Conservation (phyloP, 1,140 invertebrate genomes). For the Archegozetes longisetosus region DNA sequence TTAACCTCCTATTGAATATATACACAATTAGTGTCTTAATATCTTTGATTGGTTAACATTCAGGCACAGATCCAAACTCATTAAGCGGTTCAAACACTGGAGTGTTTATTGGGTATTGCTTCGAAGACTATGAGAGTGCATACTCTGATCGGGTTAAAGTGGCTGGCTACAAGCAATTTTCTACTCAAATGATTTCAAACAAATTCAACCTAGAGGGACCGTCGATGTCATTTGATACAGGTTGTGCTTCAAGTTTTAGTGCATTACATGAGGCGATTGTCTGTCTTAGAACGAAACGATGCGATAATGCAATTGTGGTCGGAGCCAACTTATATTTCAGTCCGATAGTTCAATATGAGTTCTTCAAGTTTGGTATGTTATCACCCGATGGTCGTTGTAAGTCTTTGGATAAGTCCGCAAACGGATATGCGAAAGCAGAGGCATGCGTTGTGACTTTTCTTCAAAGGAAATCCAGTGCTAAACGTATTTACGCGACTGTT, state of each 20-base stretch:
- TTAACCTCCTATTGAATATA: no score
- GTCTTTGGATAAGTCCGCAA: slow-evolving; percentile 17
- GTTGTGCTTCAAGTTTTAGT: slow-evolving; percentile 39
- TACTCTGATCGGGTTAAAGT: slow-evolving; percentile 29
- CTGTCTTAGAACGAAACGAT: no score
- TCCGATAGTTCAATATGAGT: slow-evolving; percentile 68
- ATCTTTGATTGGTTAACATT: slow-evolving; percentile 23
- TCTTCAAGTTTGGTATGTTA: no score
- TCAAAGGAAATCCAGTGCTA: no score
- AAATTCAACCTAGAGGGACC: slow-evolving; percentile 80
- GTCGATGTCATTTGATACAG: slow-evolving; percentile 82
- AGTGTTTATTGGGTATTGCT: slow-evolving; percentile 83
- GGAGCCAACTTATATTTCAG: slow-evolving; percentile 69
- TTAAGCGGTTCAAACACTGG: slow-evolving; percentile 51
- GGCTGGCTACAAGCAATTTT: slow-evolving; percentile 81
- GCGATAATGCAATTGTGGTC: slow-evolving; percentile 72
- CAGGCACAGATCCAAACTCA: no score
- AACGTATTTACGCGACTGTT: no score
- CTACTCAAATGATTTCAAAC: slow-evolving; percentile 84
- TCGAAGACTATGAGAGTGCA: slow-evolving; percentile 26
- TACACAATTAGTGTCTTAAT: background rate
- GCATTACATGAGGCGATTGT: slow-evolving; percentile 12
- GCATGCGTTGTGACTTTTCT: no score
- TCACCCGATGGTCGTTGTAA: no score
- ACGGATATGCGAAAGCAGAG: slow-evolving; percentile 18